phyloP scores from a whole-genome alignment of 2,113 vertebrate species.

The Colossoma macropomum region DNA sequence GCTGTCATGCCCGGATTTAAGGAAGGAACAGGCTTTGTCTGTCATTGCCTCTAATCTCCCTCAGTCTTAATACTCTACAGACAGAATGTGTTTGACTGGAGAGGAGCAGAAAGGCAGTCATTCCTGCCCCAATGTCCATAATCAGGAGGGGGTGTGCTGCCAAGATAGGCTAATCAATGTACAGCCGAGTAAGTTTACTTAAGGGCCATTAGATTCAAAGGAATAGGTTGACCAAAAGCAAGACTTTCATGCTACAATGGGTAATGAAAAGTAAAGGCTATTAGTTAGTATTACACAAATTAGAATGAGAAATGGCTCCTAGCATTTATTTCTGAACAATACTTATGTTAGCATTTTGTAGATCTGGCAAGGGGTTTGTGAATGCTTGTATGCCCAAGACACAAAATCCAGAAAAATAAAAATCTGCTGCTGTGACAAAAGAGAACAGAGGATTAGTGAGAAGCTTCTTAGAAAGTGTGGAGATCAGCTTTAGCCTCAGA shows the following conservation, averaged over 20 bases:
- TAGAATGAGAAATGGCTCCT: background rate
- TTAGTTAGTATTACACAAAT: background rate
- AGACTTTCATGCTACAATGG: too few species aligned
- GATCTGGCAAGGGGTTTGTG: too few species aligned
- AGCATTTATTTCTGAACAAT: background rate
- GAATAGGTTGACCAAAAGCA: background rate
- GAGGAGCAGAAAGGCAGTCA: background rate
- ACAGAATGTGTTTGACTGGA: slow-evolving; percentile 8
- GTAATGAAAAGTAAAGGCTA: background rate
- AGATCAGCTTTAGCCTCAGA: background rate
- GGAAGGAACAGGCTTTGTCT: slow-evolving; percentile 25
- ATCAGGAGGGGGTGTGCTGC: background rate
- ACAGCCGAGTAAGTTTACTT: background rate
- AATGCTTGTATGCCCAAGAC: background rate
- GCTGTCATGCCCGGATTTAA: slow-evolving; percentile 40
- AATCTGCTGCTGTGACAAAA: slow-evolving; percentile 19
- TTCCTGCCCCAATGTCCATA: background rate
- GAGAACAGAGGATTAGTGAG: slow-evolving; percentile 20
- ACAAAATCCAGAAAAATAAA: background rate
- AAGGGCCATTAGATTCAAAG: background rate
- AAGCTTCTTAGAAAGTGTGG: slow-evolving; percentile 47
- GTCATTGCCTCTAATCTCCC: slow-evolving; percentile 36
- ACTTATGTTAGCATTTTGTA: background rate
- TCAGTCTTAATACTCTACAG: slow-evolving; percentile 27
- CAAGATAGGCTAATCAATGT: background rate